phyloP scores from a whole-genome alignment of 2,113 vertebrate genomes.

The Silurus glanis region DNA sequence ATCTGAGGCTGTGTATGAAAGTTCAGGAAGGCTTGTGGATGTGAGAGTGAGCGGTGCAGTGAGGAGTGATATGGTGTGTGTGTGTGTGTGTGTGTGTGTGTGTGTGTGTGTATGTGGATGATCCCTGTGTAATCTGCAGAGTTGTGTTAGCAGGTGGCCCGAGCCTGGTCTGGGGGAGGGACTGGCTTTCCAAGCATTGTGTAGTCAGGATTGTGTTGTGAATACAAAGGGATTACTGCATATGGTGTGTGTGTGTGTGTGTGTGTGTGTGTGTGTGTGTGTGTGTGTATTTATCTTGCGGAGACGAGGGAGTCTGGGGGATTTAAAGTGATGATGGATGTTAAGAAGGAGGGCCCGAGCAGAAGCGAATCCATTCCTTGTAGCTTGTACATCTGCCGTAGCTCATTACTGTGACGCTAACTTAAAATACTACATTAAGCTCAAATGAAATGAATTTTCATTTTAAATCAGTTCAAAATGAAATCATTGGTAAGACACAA shows the following conservation, averaged over 20 bases:
- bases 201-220: slow-evolving; percentile 67
- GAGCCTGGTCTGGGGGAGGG: slow-evolving; percentile 66
- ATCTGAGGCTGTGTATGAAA: not conserved
- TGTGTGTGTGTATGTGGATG: slow-evolving; percentile 5
- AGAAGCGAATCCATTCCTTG: slow-evolving; percentile 48
- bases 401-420: not conserved
- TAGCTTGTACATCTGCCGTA: not conserved
- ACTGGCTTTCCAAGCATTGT: slow-evolving; percentile 69
- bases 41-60: not conserved
- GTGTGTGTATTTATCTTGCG: slow-evolving; percentile 49
- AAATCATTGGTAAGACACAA: too few species aligned
- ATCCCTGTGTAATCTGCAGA: slow-evolving; percentile 47
- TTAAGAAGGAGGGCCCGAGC: slow-evolving; percentile 44
- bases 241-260: slow-evolving; percentile 57
- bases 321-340: slow-evolving; percentile 65
- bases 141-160: slow-evolving; percentile 69
- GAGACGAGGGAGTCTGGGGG: slow-evolving; percentile 34
- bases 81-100: not conserved
- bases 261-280: slow-evolving; percentile 48
- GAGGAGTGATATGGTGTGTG: not conserved
- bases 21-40: too few species aligned
- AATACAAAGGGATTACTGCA: slow-evolving; percentile 77
- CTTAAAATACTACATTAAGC: not conserved
- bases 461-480: not conserved
- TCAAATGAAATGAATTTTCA: not conserved